phyloP scores from a whole-genome alignment of 1,140 invertebrate species.

The Cotesia chilonis region DNA sequence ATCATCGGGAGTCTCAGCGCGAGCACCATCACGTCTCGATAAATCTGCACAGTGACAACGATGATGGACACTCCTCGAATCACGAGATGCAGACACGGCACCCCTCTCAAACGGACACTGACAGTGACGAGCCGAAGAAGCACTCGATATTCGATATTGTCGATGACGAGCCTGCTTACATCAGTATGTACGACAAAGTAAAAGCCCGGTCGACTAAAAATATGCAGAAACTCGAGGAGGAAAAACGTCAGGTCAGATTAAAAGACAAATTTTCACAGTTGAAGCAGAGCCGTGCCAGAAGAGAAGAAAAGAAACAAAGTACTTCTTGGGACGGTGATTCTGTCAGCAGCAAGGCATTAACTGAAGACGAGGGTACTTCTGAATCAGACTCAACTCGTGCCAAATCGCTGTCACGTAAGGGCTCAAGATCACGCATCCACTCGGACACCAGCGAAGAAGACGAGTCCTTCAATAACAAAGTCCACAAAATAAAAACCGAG shows the following conservation, averaged over 20 bases:
- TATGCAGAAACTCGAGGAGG: constrained; percentile 89
- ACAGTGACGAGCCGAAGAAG: constrained; percentile 81
- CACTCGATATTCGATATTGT: constrained; percentile 93
- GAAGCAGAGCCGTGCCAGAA: constrained; percentile 85
- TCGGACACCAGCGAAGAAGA: constrained; percentile 73
- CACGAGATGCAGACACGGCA: constrained; percentile 60
- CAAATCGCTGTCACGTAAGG: constrained; percentile 63
- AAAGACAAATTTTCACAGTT: constrained; percentile 90
- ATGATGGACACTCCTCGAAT: constrained; percentile 55
- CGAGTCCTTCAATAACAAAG: constrained; percentile 59
- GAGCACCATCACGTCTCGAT: constrained; percentile 50
- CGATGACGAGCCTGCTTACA: constrained; percentile 88
- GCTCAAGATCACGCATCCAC: constrained; percentile 67
- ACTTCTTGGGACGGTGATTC: constrained; percentile 86
- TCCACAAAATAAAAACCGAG: constrained; percentile 61
- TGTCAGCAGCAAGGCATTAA: constrained; percentile 70
- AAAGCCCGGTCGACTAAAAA: constrained; percentile 93
- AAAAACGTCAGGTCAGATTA: constrained; percentile 85
- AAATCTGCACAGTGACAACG: constrained; percentile 56
- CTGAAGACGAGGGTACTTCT: constrained; percentile 61
- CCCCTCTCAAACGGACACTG: constrained; percentile 68
- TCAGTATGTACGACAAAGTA: constrained; percentile 98
- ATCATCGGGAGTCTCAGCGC: constrained; percentile 53
- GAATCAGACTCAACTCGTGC: constrained; percentile 63
- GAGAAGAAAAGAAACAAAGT: constrained; percentile 86